Evolutionary conservation across 2,113 vertebrate genomes (phyloP), one percentile per base, ranked within the genome.

Genomic region (Ceuthmochares aereus): DNA sequence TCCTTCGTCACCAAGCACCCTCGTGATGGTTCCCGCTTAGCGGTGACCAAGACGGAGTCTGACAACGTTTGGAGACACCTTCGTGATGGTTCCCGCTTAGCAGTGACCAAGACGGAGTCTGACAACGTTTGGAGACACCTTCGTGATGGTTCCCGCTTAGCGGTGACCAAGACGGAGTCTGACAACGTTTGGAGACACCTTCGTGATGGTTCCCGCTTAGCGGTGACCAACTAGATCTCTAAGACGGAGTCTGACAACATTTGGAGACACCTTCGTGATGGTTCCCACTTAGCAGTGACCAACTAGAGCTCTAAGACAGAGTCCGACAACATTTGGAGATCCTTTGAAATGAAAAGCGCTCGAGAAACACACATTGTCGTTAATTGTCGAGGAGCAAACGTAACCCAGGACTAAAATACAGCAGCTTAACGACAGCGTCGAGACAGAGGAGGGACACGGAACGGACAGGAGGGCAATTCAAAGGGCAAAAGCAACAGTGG

Each of bases 11-110:
- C 5, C 4, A 23, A 25, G 13, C 90, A 27, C 51, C 63, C 70
- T 5, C 7, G 21, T 10, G 54, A 32, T 4, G 9, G 82, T 32
- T 54, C 67, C 36, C 0, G 10, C 51, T 19, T 49, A 9, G 80
- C 62, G 36, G 56, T 1, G 40, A n/a, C 56, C 4, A 9, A 10
- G 7, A 20, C 4, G 14, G 4, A 21, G 85, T 0, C 7, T 70
- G 88, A 64, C 78, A 68, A 42, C 60, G 6, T 9, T 27, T 3
- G 69, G 92, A 79, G 90, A 45, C n/a, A n/a, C n/a, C n/a, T n/a
- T n/a, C n/a, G n/a, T n/a, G n/a, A n/a, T n/a, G 9, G 82, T 32
- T 54, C 67, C 36, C 0, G 10, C 51, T 19, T 49, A 9, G 80
- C 62, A 42, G 56, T 1, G 40, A n/a, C 56, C 4, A 9, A 10